Evolutionary conservation across 2,113 vertebrate species (phyloP), one percentile per base, ranked within the genome.

Genomic region (Ciconia stormi): DNA sequence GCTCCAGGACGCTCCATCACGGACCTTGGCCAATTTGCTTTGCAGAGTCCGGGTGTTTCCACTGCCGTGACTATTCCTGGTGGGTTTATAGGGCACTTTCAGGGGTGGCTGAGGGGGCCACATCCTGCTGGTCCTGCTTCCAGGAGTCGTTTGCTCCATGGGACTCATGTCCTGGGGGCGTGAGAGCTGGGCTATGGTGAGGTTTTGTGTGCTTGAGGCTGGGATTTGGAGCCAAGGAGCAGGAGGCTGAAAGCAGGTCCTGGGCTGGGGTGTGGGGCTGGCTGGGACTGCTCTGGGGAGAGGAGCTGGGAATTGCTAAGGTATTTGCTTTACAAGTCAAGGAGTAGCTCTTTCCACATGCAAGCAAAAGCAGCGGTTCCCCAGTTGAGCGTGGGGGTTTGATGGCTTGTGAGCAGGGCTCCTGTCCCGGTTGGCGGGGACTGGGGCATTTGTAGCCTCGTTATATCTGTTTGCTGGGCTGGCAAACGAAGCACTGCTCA

Each of bases 241-340:
- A 50, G 66, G 50, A 71, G 26, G 38, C 19, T 52, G 49, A 72
- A 67, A 26, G 59, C 40, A 81, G 46, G 34, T 47, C 29, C 67
- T 42, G 53, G 52, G 22, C 15, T 46, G 46, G 32, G 22, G 19
- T 67, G 38, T n/a, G 34, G 34, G 30, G 6, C 21, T 87, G 40
- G 20, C 59, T 73, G 44, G 29, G 29, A 15, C 20, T 52, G 36
- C 42, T 44, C 38, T 2, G 11, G 50, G 49, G 36, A 59, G 29
- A n/a, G 34, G 32, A 73, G 12, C 44, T 52, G 52, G 27, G 34
- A 72, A 52, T 23, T 9, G 34, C 46, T 47, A 74, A 16, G 20
- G 14, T n/a, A 20, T 6, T 87, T 0, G 0, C 30, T 55, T 61
- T 42, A 6, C 0, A 1, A 69, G 47, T 40, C 3, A 9, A 62